Evolutionary conservation across 2,113 vertebrate species (phyloP), one percentile per base, ranked within the genome.

Genomic region (Grallaria varia): DNA sequence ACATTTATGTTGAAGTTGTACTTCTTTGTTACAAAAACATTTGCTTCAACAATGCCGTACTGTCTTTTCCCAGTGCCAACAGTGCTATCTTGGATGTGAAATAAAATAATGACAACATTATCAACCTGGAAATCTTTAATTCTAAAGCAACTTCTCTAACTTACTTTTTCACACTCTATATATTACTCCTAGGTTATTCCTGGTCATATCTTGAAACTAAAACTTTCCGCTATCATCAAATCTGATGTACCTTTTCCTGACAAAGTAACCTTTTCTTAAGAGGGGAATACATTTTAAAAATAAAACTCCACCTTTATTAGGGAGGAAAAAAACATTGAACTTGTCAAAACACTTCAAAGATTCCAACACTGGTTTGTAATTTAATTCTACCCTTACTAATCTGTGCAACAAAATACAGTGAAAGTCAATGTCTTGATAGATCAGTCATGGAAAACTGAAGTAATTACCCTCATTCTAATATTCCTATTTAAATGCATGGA

Each of bases 401-500:
- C 95, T 87, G 79, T 79, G 83, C 93, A 97, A 97, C 95, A 97
- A 97, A 91, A 95, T 95, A 96, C 84, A 90, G 80, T 93, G 68
- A 91, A 97, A 97, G 84, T 97, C 97, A 96, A 68, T 95, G 97
- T 92, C 97, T 96, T 98, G 98, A 98, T 97, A 94, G 98, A 98
- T 98, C 97, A 96, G 93, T 98, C 98, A 97, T 95, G 97, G 96
- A 97, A 98, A 98, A 98, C 98, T 98, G 81, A 97, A 98, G 98
- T 98, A 98, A 98, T 97, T 98, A 98, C 97, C 97, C 97, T 97
- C 98, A 98, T 98, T 98, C 98, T 98, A 98, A 99, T 99, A 99
- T 98, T 98, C 98, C 98, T 99, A 99, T 99, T 99, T 99, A 99
- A 99, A 99, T 99, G 99, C 99, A 99, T 99, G 98, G 98, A 97